A percentile compares a stretch with the other conserved stretches of the same genome.
phyloP scores from a whole-genome alignment of 2,797 vertebrate species.

The Malurus leucopterus region DNA sequence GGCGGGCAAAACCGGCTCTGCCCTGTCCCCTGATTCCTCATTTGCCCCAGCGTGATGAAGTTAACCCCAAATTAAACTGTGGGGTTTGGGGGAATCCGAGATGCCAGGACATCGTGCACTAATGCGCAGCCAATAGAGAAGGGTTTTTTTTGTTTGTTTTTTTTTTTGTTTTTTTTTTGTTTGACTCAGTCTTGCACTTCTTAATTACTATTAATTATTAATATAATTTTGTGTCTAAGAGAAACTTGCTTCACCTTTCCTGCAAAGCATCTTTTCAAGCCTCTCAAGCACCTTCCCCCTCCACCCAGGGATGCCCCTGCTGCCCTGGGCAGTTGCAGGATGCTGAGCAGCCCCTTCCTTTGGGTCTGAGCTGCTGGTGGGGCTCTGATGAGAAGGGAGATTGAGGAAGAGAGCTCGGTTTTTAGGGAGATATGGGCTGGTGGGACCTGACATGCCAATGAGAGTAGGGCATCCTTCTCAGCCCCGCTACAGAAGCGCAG shows the following conservation, averaged over 20 bases:
- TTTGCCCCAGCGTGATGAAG: neutral
- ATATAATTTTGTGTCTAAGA: neutral
- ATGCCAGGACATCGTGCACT: rapidly evolving
- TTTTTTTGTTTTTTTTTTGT: neutral
- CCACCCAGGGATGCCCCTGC: rapidly evolving
- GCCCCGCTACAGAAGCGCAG: rapidly evolving
- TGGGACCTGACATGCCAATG: rapidly evolving
- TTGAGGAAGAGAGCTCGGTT: neutral
- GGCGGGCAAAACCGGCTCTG: rapidly evolving
- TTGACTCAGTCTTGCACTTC: neutral
- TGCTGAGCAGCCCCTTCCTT: neutral
- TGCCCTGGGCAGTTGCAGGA: rapidly evolving
- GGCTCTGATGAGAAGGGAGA: rapidly evolving
- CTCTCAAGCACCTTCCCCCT: neutral
- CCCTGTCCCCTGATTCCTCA: neutral
- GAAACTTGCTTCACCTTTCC: neutral
- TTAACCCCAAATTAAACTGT: rapidly evolving
- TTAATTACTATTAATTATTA: neutral
- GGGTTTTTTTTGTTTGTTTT: rapidly evolving
- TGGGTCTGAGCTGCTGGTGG: neutral
- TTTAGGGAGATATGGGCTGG: too few relatives aligned
- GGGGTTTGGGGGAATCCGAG: neutral
- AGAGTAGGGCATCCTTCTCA: neutral
- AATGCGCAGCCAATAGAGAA: neutral
- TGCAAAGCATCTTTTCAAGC: neutral